Conservation (phyloP, 2,888 invertebrate species). For the Sphaerophoria taeniata region DNA sequence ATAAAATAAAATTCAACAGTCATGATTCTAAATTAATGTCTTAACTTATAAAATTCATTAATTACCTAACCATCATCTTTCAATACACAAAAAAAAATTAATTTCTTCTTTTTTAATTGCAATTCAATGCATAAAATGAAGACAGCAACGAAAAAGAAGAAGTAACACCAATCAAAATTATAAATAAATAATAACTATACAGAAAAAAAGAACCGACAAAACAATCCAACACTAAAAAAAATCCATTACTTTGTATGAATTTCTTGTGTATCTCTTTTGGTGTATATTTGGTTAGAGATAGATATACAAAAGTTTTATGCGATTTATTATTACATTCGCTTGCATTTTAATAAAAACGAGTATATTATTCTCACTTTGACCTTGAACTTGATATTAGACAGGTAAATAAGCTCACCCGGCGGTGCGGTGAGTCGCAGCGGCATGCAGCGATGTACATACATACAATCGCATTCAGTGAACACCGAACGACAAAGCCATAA, state of each 20-base stretch:
- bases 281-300: not conserved
- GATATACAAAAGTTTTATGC: not conserved
- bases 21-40: not conserved
- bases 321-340: slow-evolving; percentile 70
- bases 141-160: slow-evolving; percentile 2
- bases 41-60: not conserved
- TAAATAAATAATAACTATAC: slow-evolving; percentile 24
- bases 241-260: slow-evolving; percentile 13
- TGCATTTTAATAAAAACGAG: slow-evolving; percentile 72
- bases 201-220: slow-evolving; percentile 44
- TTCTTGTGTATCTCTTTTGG: slow-evolving; percentile 21
- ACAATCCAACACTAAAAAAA: slow-evolving; percentile 50
- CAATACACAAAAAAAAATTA: not conserved
- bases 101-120: slow-evolving; percentile 35
- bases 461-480: not conserved
- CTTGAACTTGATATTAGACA: slow-evolving; percentile 81
- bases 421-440: not conserved
- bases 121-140: slow-evolving; percentile 36
- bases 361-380: slow-evolving; percentile 76
- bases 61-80: slow-evolving; percentile 26
- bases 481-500: not conserved
- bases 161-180: slow-evolving; percentile 36
- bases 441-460: not conserved
- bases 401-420: slow-evolving; percentile 65
- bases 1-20: not conserved